Conservation (phyloP, 1,140 invertebrate species). For the Zaprionus lachaisei region DNA sequence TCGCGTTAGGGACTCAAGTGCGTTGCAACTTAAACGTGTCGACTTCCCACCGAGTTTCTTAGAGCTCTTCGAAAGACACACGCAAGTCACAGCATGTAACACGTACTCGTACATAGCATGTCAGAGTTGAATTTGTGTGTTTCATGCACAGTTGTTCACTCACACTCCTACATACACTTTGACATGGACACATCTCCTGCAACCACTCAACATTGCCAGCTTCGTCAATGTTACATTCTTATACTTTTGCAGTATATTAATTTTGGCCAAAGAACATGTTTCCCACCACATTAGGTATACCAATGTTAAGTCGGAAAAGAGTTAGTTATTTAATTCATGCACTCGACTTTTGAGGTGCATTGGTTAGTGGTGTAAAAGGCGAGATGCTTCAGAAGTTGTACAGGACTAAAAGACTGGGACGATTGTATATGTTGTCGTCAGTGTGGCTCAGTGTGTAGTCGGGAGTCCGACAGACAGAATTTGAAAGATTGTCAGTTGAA, state of each 20-base stretch:
- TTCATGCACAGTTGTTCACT: constrained; percentile 9
- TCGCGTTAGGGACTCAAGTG: constrained; percentile 21
- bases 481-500: too few relatives aligned
- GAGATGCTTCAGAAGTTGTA: too few relatives aligned
- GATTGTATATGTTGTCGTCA: too few relatives aligned
- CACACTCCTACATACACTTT: constrained; percentile 1
- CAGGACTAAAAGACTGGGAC: too few relatives aligned
- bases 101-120: constrained; percentile 2
- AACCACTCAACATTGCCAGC: not conserved
- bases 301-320: too few relatives aligned
- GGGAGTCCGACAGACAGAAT: too few relatives aligned
- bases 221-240: constrained; percentile 1
- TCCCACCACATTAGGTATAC: too few relatives aligned
- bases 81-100: constrained; percentile 20
- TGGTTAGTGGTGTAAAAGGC: too few relatives aligned
- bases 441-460: too few relatives aligned
- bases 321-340: too few relatives aligned
- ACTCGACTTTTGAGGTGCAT: too few relatives aligned
- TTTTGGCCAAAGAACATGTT: too few relatives aligned
- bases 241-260: not conserved
- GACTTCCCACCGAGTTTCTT: constrained; percentile 19
- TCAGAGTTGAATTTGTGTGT: constrained; percentile 7
- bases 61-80: constrained; percentile 10
- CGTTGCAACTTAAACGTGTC: constrained; percentile 12
- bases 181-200: not conserved